A percentile compares a stretch with the other conserved stretches of the same genome.
Evolutionary conservation across 2,113 vertebrate genomes (phyloP).

Genomic region (Scomber japonicus): DNA sequence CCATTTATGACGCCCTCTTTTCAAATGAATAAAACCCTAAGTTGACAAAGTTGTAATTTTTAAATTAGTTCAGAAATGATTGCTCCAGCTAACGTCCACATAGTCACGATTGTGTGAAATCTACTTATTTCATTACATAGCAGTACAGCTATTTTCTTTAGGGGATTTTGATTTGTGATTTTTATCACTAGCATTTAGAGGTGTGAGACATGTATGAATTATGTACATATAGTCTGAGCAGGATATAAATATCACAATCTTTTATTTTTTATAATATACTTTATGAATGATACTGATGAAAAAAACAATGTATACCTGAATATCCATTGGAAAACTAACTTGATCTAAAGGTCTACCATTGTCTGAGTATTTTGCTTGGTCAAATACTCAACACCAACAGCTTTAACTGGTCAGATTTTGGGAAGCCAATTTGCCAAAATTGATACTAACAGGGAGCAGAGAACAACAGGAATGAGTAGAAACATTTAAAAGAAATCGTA

Average conservation of each 20-base stretch:
- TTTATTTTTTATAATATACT: constrained; percentile 60
- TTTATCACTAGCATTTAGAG: constrained; percentile 2
- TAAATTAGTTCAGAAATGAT: constrained; percentile 18
- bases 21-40: constrained; percentile 3
- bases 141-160: constrained; percentile 6
- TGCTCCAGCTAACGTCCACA: not conserved
- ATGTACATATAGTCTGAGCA: constrained; percentile 7
- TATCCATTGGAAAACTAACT: constrained; percentile 9
- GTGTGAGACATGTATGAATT: constrained; percentile 7
- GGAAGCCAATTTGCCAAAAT: constrained; percentile 27
- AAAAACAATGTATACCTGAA: constrained; percentile 7
- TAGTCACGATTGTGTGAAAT: not conserved
- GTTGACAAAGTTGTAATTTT: constrained; percentile 18
- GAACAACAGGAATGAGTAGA: constrained; percentile 14
- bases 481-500: not conserved
- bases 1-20: constrained; percentile 12
- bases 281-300: constrained; percentile 24
- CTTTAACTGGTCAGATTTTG: constrained; percentile 43
- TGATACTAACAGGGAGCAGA: constrained; percentile 1
- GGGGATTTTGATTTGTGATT: constrained; percentile 7
- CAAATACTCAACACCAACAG: constrained; percentile 4
- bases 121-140: constrained; percentile 19
- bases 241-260: not conserved
- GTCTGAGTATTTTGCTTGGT: constrained; percentile 2
- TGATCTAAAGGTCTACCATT: constrained; percentile 18